These are phyloP conservation scores for Cataglyphis altisquamis DNA, from an alignment of 2,888 invertebrate genomes.

Conservation along the genomic window DNA sequence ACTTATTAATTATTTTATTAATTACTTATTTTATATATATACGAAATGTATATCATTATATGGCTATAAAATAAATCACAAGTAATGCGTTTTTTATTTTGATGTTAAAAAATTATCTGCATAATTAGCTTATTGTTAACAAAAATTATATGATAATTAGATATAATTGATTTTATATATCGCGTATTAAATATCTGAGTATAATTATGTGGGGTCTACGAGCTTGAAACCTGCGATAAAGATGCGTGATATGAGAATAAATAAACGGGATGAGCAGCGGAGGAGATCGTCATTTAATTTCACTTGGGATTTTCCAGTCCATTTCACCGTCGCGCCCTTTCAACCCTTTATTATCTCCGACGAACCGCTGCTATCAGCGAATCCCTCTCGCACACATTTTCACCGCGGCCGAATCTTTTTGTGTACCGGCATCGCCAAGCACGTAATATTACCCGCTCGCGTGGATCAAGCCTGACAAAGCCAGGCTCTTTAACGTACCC, in stretches of 20 bases:
- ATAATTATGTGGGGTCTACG: neutral
- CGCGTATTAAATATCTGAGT: neutral
- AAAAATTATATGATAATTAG: neutral
- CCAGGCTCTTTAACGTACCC: neutral
- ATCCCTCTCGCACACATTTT: slow-evolving; percentile 12
- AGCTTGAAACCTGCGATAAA: neutral
- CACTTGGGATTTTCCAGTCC: slow-evolving; percentile 23
- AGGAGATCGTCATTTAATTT: slow-evolving; percentile 19
- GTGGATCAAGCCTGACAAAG: slow-evolving; percentile 1
- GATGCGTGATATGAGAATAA: slow-evolving; percentile 4
- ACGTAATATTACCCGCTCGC: slow-evolving; percentile 1
- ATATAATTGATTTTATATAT: neutral
- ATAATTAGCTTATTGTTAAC: slow-evolving; percentile 1
- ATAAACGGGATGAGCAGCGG: neutral
- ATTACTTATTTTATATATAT: neutral
- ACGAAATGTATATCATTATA: neutral
- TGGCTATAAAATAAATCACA: neutral
- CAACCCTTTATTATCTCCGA: slow-evolving; percentile 18
- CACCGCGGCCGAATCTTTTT: slow-evolving; percentile 33
- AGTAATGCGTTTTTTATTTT: neutral
- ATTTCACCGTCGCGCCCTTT: slow-evolving; percentile 14
- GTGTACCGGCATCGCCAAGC: neutral
- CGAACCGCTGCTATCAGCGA: slow-evolving; percentile 1
- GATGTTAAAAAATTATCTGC: neutral
- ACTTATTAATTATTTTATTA: neutral